Base-by-base conservation (phyloP, 2,113 vertebrate genomes). In the Gallinago paraguaiae region DNA sequence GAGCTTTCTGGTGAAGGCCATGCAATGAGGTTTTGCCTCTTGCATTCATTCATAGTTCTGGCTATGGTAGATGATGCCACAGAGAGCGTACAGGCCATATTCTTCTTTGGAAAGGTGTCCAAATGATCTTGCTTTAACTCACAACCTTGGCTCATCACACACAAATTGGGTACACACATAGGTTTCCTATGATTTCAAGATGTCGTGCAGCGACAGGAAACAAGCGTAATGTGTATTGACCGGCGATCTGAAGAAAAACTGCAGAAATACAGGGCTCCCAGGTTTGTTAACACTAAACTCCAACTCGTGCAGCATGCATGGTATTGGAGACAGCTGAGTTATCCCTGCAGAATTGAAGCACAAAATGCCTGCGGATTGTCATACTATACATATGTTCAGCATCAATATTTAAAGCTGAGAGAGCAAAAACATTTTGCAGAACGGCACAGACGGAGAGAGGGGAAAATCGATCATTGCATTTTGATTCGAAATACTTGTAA, bases 351-450 rank as follows among this genome's bases (percentile, higher is more conserved):
- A 92, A 86, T 90, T 91, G 64, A 83, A 82, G 48, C 45, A 46
- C 57, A 79, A 79, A 90, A 76, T 87, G 91, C 77, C 88, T 95
- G 88, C 0, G 5, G 67, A 89, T 84, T 93, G 78, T 95, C 91
- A 90, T 87, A 4, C n/a, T 17, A 16, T 67, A 68, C 97, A 82
- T 91, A 95, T 95, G 94, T 82, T 94, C 95, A 92, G 80, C 88
- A 93, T 96, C 82, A 90, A 90, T 92, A 94, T 94, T 95, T 95
- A 82, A 92, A 86, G 94, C 94, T 91, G 94, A 94, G 96, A 86
- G 74, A 95, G 87, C 37, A 45, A 74, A 93, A 97, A 79, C 43
- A n/a, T 70, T 93, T 80, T 86, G 71, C 95, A 95, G 91, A 96
- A 65, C 51, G 60, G 48, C 84, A 82, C 75, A 90, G 51, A 67